Percentiles rank a stretch among this genome's conserved stretches.
Evolutionary conservation across 2,113 vertebrate genomes (phyloP).

Genomic region (Sakesphorus luctuosus): DNA sequence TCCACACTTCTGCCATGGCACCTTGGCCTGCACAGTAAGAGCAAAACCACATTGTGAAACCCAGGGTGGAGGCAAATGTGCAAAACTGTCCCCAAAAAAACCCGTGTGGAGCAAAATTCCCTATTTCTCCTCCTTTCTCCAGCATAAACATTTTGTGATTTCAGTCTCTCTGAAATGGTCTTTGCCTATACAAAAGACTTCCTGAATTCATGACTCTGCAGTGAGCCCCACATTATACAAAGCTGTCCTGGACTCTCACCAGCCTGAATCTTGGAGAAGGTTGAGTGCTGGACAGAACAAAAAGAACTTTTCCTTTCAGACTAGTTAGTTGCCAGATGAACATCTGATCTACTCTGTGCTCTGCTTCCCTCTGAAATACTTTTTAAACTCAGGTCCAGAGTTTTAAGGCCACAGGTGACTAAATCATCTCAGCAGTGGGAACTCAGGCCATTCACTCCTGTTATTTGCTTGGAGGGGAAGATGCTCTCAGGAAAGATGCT

Average conservation of each 20-base stretch:
- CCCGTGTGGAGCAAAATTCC: accelerated
- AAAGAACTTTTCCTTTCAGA: not conserved
- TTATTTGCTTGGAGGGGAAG: not conserved
- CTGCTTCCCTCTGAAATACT: not conserved
- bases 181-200: not conserved
- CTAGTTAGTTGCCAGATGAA: not conserved
- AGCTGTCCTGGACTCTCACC: not conserved
- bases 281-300: not conserved
- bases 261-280: not conserved
- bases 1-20: slow-evolving; percentile 92
- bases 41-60: not conserved
- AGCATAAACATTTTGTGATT: not conserved
- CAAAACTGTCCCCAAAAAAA: not conserved
- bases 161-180: not conserved
- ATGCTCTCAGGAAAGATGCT: not conserved
- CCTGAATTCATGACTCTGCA: not conserved
- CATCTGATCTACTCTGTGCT: not conserved
- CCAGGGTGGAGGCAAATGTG: not conserved
- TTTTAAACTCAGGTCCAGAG: not conserved
- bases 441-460: not conserved
- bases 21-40: slow-evolving; percentile 82
- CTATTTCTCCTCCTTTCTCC: not conserved
- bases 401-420: not conserved
- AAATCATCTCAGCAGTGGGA: not conserved
- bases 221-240: not conserved